A percentile compares a stretch with the other conserved stretches of the same genome.
phyloP scores from a whole-genome alignment of 2,797 vertebrate genomes.

The Pelodytes ibericus region DNA sequence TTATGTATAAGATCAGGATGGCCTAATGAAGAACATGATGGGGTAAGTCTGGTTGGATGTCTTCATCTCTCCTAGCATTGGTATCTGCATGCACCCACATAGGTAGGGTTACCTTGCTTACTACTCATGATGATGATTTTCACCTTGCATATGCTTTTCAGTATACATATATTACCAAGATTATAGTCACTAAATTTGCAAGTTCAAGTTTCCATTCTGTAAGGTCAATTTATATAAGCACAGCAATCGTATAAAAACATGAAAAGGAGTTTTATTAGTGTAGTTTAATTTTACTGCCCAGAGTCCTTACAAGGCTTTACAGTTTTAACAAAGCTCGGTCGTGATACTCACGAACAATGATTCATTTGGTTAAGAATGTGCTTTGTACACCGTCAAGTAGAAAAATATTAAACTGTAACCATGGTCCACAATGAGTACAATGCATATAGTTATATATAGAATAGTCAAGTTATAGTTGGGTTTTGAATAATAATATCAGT shows the following conservation, averaged over 20 bases:
- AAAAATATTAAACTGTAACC: not conserved
- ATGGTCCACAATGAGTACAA: not conserved
- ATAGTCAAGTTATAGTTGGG: too few species aligned
- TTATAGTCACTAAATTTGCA: not conserved
- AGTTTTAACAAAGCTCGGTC: conserved; percentile 1
- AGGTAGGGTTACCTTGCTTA: too few species aligned
- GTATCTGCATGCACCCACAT: too few species aligned
- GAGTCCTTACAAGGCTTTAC: conserved; percentile 14
- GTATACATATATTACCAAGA: not conserved
- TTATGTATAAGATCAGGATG: too few species aligned
- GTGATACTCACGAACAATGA: conserved; percentile 1
- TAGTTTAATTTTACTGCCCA: conserved; percentile 1
- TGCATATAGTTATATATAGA: not conserved
- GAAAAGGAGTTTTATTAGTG: conserved; percentile 1
- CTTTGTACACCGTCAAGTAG: conserved; percentile 4
- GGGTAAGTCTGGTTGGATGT: too few species aligned
- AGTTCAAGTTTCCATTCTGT: conserved; percentile 7
- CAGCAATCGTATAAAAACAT: conserved; percentile 5
- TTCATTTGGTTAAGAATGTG: conserved; percentile 16
- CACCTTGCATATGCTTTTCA: not conserved
- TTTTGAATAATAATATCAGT: too few species aligned
- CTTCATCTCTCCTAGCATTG: too few species aligned
- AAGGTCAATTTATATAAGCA: not conserved
- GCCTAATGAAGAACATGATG: too few species aligned
- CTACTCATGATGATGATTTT: not conserved